Evolutionary conservation across 64 coral and sea anemone genomes (phyloP), one percentile per base, ranked within the genome.

Genomic region (Dendronephthya gigantea): DNA sequence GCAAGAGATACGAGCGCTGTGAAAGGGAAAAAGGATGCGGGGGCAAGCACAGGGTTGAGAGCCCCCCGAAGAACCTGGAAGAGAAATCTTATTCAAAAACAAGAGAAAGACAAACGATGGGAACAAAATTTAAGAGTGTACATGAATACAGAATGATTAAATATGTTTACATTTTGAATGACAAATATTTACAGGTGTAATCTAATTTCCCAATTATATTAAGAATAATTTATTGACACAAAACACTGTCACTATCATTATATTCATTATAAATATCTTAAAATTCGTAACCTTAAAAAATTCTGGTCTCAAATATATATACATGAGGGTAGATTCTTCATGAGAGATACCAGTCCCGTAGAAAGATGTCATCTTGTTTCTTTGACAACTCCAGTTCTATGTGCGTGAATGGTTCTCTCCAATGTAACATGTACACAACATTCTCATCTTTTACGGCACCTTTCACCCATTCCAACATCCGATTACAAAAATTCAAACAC

Each of bases 81-180:
- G 23, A 82, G 37, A 55, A 32, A 96, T 68, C 82, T 47, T 50
- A 35, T 81, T 29, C 49, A 29, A n/a, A 93, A 89, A 88, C 69
- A 89, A 50, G 47, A 81, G 62, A 93, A 93, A 49, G 89, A 93
- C 49, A 93, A 82, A 72, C 32, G 32, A 4, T 98, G 95, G 95
- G 94, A 97, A 85, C 87, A 81, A 38, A 90, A 91, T 49, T 89
- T 97, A 87, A 92, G 94, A 36, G 87, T 92, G 81, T 97, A 97
- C 48, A 97, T 97, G 91, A 97, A 87, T 48, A 87, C 82, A 62
- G 81, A 93, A 7, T 88, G 50, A 68, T 16, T 79, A 79, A 79
- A 79, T 33, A 79, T 79, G 37, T 79, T 79, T 79, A 79, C 72
- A 79, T 16, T 79, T 36, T 34, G 25, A 35, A 79, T 79, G 2